A percentile compares a stretch with the other conserved stretches of the same genome.
phyloP scores from a whole-genome alignment of 1,140 invertebrate species.

The Idris sp. region DNA sequence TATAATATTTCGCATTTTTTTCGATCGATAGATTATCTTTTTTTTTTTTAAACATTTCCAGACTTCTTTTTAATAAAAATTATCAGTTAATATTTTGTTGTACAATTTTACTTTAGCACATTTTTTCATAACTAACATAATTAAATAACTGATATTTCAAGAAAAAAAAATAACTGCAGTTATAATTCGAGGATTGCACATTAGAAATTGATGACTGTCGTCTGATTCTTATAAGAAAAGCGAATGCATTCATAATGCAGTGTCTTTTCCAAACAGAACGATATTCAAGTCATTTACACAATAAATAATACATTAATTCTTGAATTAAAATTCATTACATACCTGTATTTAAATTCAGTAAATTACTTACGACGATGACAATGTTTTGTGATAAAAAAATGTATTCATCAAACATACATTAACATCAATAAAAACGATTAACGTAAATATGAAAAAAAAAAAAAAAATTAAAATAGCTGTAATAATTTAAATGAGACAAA shows the following conservation, averaged over 20 bases:
- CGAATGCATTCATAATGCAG: conserved; percentile 28
- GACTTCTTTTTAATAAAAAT: no score
- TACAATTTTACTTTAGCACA: no score
- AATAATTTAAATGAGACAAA: no score
- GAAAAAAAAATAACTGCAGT: no score
- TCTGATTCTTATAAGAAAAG: conserved; percentile 40
- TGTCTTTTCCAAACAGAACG: not conserved
- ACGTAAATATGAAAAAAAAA: no score
- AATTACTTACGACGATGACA: conserved; percentile 13
- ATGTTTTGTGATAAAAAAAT: no score
- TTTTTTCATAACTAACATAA: no score
- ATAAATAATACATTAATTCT: conserved; percentile 41
- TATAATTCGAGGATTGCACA: no score
- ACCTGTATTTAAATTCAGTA: conserved; percentile 11
- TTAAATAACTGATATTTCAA: conserved; percentile 44
- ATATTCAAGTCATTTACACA: conserved; percentile 16
- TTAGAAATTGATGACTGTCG: conserved; percentile 36
- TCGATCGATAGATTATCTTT: not conserved
- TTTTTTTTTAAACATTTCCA: no score
- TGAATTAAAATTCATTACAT: conserved; percentile 35
- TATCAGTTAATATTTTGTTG: no score
- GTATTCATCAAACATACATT: not conserved
- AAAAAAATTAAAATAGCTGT: no score
- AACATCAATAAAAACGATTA: no score
- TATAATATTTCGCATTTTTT: conserved; percentile 36